phyloP scores from a whole-genome alignment of 2,113 vertebrate genomes.

The Corapipo altera region DNA sequence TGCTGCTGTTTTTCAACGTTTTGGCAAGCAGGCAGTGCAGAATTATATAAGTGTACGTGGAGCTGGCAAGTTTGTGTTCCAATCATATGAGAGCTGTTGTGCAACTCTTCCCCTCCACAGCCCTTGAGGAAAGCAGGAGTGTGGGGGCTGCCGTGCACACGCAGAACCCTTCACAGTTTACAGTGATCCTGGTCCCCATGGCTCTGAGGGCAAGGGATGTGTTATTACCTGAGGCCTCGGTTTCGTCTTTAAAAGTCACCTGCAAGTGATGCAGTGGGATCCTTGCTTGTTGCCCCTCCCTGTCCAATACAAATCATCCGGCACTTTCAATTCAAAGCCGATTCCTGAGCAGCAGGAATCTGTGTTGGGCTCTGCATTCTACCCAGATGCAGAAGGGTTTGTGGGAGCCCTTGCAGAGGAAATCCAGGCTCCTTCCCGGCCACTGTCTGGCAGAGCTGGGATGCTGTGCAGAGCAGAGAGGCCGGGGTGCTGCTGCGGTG shows the following conservation, averaged over 20 bases:
- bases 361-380: not conserved
- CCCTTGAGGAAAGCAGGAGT: not conserved
- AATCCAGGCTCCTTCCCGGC: not conserved
- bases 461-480: not conserved
- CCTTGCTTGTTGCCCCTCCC: not conserved
- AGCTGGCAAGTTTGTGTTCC: not conserved
- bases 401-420: not conserved
- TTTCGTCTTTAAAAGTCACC: not conserved
- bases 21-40: not conserved
- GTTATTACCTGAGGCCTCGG: not conserved
- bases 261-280: not conserved
- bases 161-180: not conserved
- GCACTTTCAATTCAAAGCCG: not conserved
- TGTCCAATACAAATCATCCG: not conserved
- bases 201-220: not conserved
- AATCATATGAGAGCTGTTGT: constrained; percentile 23
- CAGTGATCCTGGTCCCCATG: not conserved
- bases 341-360: not conserved
- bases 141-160: not conserved
- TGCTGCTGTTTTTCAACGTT: constrained; percentile 24
- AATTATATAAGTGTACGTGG: constrained; percentile 27
- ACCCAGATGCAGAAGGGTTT: not conserved
- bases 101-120: not conserved
- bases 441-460: not conserved
- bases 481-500: not conserved